These are phyloP conservation scores for Tenebrio molitor DNA, from an alignment of 1,140 invertebrate species.

Conservation along the genomic window DNA sequence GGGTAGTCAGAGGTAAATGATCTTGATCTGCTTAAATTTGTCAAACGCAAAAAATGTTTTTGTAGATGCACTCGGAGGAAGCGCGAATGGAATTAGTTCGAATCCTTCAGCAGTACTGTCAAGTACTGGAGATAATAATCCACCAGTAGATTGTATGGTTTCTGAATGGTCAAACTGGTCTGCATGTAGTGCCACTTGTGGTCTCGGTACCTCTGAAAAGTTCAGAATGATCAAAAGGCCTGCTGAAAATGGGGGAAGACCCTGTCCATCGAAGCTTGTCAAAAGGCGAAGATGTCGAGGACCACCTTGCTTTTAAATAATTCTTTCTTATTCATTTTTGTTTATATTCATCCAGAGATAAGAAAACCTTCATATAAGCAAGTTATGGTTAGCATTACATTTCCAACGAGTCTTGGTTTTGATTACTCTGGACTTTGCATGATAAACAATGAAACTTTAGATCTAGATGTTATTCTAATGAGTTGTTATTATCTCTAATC, in stretches of 20 bases:
- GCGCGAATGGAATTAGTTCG: conserved; percentile 12
- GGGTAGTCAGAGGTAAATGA: conserved; percentile 72
- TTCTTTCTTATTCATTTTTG: too few relatives aligned
- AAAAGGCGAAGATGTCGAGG: conserved; percentile 69
- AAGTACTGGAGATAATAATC: conserved; percentile 3
- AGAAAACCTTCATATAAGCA: too few relatives aligned
- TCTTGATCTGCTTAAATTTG: too few relatives aligned
- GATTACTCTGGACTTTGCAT: too few relatives aligned
- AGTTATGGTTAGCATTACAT: too few relatives aligned
- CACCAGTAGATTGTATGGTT: conserved; percentile 75
- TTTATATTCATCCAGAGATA: too few relatives aligned
- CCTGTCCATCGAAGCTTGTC: conserved; percentile 74
- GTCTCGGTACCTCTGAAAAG: conserved; percentile 72
- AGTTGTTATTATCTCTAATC: too few relatives aligned
- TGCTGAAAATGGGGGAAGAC: conserved; percentile 77
- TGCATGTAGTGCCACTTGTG: conserved; percentile 80
- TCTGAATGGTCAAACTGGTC: conserved; percentile 83
- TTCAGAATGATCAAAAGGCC: conserved; percentile 73
- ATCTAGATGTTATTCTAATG: too few relatives aligned
- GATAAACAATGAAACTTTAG: too few relatives aligned
- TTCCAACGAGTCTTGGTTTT: too few relatives aligned
- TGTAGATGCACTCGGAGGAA: conserved; percentile 54
- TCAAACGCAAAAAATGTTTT: too few relatives aligned
- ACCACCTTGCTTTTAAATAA: conserved; percentile 33
- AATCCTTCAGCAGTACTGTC: not conserved